Base-by-base conservation (phyloP, 2,113 vertebrate genomes). In the Spea bombifrons region DNA sequence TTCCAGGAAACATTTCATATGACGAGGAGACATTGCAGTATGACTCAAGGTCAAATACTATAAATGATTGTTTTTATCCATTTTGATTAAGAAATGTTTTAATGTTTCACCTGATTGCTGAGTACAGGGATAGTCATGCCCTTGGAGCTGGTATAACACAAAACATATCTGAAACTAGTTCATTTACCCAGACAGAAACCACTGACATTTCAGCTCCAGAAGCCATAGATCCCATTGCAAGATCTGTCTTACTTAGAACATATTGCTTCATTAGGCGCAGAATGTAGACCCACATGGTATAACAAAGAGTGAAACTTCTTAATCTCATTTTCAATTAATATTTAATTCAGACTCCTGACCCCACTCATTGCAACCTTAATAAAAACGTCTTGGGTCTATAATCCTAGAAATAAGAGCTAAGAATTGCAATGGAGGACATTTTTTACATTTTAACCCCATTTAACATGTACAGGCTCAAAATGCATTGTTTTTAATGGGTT, bases 31-130 rank as follows among this genome's bases (percentile, higher is more conserved):
- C 16, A 16, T 61, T n/a, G 15, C 44, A 76, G 45, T 61, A 49
- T 57, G 48, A 15, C 66, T 67, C 66, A 76, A 77, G 75, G 75
- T 77, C 70, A 70, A 59, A 70, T 63, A 43, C 9, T 61, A 70
- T 77, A 70, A 77, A 77, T 77, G 45, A 49, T 50, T 75, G 64
- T 50, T 66, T 75, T 71, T 77, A 61, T 63, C 66, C 59, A 63
- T 63, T 61, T 70, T 61, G 48, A 63, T 17, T 30, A 52, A 70
- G 46, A 63, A 63, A 70, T 63, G 55, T 77, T 63, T 77, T 77
- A 70, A 12, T 49, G 67, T 61, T 76, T 69, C 57, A 68, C 66
- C 15, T 61, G 46, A 4, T 3, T 17, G 4, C 12, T 49, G 66
- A 77, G 63, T 70, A 70, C 45, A 77, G 67, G 63, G 63, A 61